These are phyloP conservation scores for Drosophila biarmipes DNA, from an alignment of 1,140 invertebrate genomes.

Conservation along the genomic window DNA sequence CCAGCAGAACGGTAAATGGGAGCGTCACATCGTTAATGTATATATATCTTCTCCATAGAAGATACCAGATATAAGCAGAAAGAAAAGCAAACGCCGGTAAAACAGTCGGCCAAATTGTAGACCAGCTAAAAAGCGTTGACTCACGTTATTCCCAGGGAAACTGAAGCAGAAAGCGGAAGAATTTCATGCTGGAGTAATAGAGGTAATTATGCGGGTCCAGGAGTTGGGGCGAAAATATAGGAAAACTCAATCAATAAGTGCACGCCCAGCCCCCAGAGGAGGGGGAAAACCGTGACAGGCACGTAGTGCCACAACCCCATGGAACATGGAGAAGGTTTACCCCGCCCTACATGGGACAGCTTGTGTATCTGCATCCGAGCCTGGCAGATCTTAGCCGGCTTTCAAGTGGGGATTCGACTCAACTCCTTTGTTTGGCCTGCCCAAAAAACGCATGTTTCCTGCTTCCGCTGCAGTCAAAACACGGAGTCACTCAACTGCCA, in stretches of 20 bases:
- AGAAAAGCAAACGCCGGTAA: constrained; percentile 42
- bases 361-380: constrained; percentile 1
- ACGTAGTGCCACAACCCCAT: constrained; percentile 39
- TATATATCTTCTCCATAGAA: constrained; percentile 3
- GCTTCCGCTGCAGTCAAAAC: constrained; percentile 51
- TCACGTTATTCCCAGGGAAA: constrained; percentile 64
- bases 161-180: constrained; percentile 47
- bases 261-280: constrained; percentile 22
- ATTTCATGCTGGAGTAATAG: constrained; percentile 22
- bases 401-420: background rate
- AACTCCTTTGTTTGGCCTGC: constrained; percentile 47
- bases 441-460: constrained; percentile 73
- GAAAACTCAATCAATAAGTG: constrained; percentile 60
- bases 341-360: background rate
- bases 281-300: constrained; percentile 36
- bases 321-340: background rate
- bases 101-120: constrained; percentile 23
- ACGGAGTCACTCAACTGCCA: constrained; percentile 34
- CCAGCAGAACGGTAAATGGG: constrained; percentile 41
- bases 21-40: constrained; percentile 18
- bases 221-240: constrained; percentile 1
- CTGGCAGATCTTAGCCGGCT: constrained; percentile 11
- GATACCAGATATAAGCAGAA: constrained; percentile 21
- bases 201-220: constrained; percentile 59
- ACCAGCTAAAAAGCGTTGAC: constrained; percentile 58